Evolutionary conservation across 2,113 vertebrate genomes (phyloP).

Genomic region (Gulo gulo): DNA sequence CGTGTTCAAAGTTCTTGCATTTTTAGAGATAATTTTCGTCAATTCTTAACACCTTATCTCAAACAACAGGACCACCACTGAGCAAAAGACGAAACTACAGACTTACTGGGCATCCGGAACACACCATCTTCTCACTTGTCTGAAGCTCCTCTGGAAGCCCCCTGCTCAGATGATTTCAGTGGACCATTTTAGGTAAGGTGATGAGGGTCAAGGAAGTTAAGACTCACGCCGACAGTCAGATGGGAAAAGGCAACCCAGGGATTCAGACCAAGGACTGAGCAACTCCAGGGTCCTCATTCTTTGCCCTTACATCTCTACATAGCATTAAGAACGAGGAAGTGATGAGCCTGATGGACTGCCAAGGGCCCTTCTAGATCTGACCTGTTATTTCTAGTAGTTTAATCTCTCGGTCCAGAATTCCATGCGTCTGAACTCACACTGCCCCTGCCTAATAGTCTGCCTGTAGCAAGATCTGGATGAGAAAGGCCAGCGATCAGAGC

Average conservation of each 20-base stretch:
- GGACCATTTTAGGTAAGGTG: neutral
- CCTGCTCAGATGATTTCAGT: neutral
- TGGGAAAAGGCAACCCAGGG: neutral
- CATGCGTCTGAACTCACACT: neutral
- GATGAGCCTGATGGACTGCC: neutral
- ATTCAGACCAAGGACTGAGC: neutral
- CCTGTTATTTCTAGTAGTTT: neutral
- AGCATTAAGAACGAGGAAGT: neutral
- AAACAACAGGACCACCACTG: neutral
- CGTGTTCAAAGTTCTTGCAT: neutral
- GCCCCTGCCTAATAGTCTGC: neutral
- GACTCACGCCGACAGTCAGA: neutral
- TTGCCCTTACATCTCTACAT: neutral
- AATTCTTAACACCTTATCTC: neutral
- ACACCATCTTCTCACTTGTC: neutral
- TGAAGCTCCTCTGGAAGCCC: neutral
- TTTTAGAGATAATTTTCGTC: neutral
- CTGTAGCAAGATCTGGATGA: neutral
- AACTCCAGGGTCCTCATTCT: neutral
- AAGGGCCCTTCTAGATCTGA: neutral
- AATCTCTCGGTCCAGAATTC: neutral
- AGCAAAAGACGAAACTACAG: neutral
- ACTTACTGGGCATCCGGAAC: conserved; percentile 21
- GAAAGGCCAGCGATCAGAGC: neutral
- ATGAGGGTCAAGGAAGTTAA: neutral